Base-by-base conservation (phyloP, 53 echinoderm and acorn worm species). In the Antedon mediterranea region DNA sequence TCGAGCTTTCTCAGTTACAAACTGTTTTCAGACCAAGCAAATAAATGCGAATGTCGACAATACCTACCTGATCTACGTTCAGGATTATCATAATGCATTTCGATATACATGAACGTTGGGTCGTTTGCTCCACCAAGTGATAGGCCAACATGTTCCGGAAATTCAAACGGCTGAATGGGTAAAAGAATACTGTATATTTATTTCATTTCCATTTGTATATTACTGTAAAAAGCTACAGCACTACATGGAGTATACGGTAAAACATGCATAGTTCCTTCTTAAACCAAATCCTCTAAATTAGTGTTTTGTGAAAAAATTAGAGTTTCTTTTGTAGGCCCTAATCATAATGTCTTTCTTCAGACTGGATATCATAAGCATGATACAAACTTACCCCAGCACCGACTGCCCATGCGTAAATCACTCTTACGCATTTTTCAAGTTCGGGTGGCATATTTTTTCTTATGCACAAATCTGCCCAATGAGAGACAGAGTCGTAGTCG, bases 61-160 rank as follows among this genome's bases (percentile, higher is more conserved):
- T 13, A 80, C 76, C n/a, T 23, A 85, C 85, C 80, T 0, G 76
- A 29, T 0, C 73, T 81, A 41, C 71, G 72, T 72, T 30, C 71
- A 4, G 85, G 85, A 71, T 81, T 85, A 33, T 85, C 81, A 28
- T 76, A 85, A 73, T 85, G 85, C 29, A 76, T 77, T 43, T 81
- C 81, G 43, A 85, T 31, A 13, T 41, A 43, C 28, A 85, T 27
- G 74, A 81, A 85, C 0, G 72, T 71, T 43, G 85, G 85, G 77
- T 85, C 85, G 0, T 79, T 81, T 0, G 30, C 0, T n/a, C 77
- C 85, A 6, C 85, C 85, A 28, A 85, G 11, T 15, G 85, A 81
- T 31, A 81, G 71, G 0, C 85, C 85, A 32, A 80, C 81, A 3
- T 85, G 31, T 15, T 72, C 77, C 30, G 85, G 85, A 28, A 81